phyloP scores from a whole-genome alignment of 2,113 vertebrate genomes.

The Hyla sarda region DNA sequence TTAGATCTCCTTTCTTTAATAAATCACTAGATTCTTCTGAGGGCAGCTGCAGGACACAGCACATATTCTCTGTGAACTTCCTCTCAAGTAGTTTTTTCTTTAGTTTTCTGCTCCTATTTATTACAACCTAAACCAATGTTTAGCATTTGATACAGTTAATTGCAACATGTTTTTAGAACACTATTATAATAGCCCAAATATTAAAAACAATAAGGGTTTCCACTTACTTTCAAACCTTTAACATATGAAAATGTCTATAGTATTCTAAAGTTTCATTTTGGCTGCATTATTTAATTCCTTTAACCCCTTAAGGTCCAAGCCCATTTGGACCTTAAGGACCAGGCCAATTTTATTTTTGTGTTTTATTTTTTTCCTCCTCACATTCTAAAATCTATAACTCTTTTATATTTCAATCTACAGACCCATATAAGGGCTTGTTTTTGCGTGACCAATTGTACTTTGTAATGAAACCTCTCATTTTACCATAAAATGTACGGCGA shows the following conservation, averaged over 20 bases:
- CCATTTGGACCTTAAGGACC: too few species aligned
- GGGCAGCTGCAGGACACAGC: constrained; percentile 73
- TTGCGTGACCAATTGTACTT: too few species aligned
- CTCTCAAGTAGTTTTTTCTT: constrained; percentile 5
- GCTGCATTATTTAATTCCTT: too few species aligned
- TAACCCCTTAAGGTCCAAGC: too few species aligned
- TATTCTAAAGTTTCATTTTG: background rate
- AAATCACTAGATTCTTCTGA: constrained; percentile 76
- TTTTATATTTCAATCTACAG: too few species aligned
- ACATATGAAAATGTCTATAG: background rate
- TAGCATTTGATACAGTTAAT: background rate
- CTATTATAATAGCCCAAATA: background rate
- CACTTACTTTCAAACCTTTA: background rate
- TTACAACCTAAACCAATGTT: background rate
- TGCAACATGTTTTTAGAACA: background rate
- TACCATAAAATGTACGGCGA: too few species aligned
- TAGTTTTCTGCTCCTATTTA: background rate
- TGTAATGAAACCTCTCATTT: too few species aligned
- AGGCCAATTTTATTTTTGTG: too few species aligned
- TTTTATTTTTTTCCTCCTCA: too few species aligned
- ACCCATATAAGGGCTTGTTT: too few species aligned
- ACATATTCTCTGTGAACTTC: constrained; percentile 60
- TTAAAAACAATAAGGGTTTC: background rate
- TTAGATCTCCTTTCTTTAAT: constrained; percentile 83
- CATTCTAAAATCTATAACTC: too few species aligned